Conservation (phyloP, 2,888 invertebrate species). For the Merodon equestris region DNA sequence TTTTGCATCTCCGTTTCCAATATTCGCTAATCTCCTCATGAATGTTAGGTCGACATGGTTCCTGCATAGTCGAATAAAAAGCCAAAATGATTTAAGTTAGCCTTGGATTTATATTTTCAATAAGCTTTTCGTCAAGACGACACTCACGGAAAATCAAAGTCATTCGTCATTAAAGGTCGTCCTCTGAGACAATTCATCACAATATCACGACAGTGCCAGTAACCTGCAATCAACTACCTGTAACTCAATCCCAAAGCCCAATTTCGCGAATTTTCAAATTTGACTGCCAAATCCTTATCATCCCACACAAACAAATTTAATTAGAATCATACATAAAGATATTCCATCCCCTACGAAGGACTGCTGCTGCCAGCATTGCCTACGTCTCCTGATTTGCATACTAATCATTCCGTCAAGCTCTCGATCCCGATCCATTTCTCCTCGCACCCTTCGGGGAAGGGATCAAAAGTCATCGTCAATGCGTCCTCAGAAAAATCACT, state of each 20-base stretch:
- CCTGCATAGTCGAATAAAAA: too few relatives aligned
- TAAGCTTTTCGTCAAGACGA: too few relatives aligned
- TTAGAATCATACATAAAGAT: constrained; percentile 27
- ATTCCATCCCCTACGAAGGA: constrained; percentile 7
- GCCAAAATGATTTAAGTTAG: too few relatives aligned
- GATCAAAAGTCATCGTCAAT: constrained; percentile 44
- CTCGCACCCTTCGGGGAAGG: constrained; percentile 14
- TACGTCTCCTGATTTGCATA: constrained; percentile 54
- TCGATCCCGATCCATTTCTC: constrained; percentile 10
- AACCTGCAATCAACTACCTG: neutral
- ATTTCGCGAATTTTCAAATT: constrained; percentile 24
- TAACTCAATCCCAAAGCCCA: neutral
- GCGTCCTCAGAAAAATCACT: constrained; percentile 1
- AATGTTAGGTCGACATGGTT: too few relatives aligned
- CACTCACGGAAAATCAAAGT: too few relatives aligned
- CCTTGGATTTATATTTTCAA: too few relatives aligned
- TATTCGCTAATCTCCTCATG: too few relatives aligned
- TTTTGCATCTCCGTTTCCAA: too few relatives aligned
- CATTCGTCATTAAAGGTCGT: too few relatives aligned
- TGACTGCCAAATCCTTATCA: constrained; percentile 33
- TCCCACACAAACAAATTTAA: constrained; percentile 48
- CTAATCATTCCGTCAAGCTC: constrained; percentile 42
- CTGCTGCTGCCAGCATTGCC: constrained; percentile 24
- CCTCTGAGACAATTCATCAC: too few relatives aligned
- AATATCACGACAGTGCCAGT: too few relatives aligned